These are phyloP conservation scores for Ichneumoninae sp. DNA, from an alignment of 2,888 invertebrate species.

Conservation along the genomic window DNA sequence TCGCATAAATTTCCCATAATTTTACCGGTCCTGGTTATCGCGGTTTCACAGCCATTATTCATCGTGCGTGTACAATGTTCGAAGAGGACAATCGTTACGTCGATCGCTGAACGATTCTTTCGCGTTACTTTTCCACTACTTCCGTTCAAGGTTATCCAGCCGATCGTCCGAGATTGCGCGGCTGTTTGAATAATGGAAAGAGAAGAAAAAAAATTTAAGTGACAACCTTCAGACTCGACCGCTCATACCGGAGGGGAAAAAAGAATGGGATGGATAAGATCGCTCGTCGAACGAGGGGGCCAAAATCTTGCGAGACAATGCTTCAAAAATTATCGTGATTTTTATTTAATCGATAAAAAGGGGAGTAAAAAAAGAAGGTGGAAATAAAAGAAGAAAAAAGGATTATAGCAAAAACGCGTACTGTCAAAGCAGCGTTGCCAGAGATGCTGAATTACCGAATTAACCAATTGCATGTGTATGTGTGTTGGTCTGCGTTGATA, in stretches of 20 bases:
- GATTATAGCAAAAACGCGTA: constrained; percentile 11
- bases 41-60: constrained; percentile 72
- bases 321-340: constrained; percentile 49
- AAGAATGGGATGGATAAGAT: constrained; percentile 10
- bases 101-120: constrained; percentile 12
- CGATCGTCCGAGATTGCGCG: constrained; percentile 21
- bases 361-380: constrained; percentile 41
- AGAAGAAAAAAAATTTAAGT: background rate
- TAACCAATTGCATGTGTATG: constrained; percentile 21
- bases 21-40: constrained; percentile 73
- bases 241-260: constrained; percentile 9
- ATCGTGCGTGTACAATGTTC: constrained; percentile 55
- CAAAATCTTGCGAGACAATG: background rate
- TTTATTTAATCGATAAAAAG: constrained; percentile 51
- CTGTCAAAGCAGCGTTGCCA: constrained; percentile 47
- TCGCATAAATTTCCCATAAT: background rate
- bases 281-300: background rate
- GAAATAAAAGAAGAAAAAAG: constrained; percentile 7
- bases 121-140: constrained; percentile 12
- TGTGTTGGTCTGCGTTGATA: background rate
- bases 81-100: background rate
- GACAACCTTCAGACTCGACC: constrained; percentile 56
- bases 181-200: constrained; percentile 16
- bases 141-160: constrained; percentile 58
- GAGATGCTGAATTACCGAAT: constrained; percentile 6